Percentiles rank a stretch among this genome's conserved stretches.
Conservation (phyloP, 2,888 invertebrate species). For the Adineta ricciae region DNA sequence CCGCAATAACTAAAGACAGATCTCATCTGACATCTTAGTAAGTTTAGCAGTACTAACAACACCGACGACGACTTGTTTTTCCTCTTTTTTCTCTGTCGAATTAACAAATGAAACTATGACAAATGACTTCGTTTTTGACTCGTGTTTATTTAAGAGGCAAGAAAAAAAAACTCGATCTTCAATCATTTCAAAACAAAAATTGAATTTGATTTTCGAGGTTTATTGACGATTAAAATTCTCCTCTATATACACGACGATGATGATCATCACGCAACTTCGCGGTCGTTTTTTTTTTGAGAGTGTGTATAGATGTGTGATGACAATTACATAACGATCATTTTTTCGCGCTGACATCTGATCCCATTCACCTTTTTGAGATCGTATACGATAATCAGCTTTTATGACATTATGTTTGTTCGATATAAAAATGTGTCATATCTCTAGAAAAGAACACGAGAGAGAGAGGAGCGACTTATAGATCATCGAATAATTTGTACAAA, state of each 20-base stretch:
- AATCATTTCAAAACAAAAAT: too few relatives aligned
- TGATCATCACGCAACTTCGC: neutral
- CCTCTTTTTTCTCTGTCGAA: too few relatives aligned
- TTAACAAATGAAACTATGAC: neutral
- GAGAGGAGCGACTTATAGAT: neutral
- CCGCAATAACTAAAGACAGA: neutral
- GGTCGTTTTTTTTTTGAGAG: neutral
- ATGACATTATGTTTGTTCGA: conserved; percentile 8
- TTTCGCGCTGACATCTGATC: neutral
- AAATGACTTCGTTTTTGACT: neutral
- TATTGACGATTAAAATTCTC: neutral
- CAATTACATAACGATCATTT: neutral
- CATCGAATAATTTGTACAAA: neutral
- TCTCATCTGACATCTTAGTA: neutral
- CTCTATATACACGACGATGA: neutral
- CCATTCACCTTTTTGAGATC: neutral
- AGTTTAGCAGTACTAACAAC: neutral
- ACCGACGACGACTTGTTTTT: neutral
- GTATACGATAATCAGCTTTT: neutral
- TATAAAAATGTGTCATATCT: neutral
- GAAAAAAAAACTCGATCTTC: too few relatives aligned
- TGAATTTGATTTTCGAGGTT: neutral
- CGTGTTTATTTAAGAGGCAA: too few relatives aligned
- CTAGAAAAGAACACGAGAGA: neutral
- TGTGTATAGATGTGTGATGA: neutral